Evolutionary conservation across 2,797 vertebrate genomes (phyloP).

Genomic region (Eulemur mongoz): DNA sequence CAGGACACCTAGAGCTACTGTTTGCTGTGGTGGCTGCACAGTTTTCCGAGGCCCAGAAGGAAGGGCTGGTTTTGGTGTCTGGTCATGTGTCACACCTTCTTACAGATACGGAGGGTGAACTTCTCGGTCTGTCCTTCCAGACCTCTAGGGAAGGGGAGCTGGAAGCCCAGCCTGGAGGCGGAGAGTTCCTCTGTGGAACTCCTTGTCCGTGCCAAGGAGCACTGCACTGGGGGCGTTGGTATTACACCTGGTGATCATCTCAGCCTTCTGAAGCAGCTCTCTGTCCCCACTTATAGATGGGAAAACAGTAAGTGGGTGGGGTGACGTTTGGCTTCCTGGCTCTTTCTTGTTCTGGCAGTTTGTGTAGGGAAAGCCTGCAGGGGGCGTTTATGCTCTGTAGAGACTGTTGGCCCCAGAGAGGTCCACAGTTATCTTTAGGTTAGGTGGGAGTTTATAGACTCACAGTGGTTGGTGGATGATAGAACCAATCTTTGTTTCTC

Average conservation of each 20-base stretch:
- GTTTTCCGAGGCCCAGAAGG: background rate
- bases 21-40: background rate
- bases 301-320: too few relatives aligned
- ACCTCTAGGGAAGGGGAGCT: background rate
- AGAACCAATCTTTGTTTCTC: background rate
- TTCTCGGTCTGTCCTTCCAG: background rate
- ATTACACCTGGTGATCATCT: background rate
- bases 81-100: background rate
- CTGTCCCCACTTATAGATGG: background rate
- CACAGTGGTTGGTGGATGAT: background rate
- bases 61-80: background rate
- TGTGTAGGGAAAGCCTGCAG: background rate
- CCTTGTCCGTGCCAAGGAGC: background rate
- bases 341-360: background rate
- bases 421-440: background rate
- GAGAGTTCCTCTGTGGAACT: background rate
- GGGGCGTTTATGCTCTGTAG: background rate
- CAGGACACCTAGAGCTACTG: fast-evolving
- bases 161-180: background rate
- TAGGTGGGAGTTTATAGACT: fast-evolving
- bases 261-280: background rate
- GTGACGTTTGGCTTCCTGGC: background rate
- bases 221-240: background rate
- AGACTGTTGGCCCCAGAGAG: background rate
- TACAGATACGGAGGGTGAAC: too few relatives aligned